These are phyloP conservation scores for Hemicentrotus pulcherrimus DNA, from an alignment of 35 echinoderm and acorn worm genomes.

Conservation along the genomic window DNA sequence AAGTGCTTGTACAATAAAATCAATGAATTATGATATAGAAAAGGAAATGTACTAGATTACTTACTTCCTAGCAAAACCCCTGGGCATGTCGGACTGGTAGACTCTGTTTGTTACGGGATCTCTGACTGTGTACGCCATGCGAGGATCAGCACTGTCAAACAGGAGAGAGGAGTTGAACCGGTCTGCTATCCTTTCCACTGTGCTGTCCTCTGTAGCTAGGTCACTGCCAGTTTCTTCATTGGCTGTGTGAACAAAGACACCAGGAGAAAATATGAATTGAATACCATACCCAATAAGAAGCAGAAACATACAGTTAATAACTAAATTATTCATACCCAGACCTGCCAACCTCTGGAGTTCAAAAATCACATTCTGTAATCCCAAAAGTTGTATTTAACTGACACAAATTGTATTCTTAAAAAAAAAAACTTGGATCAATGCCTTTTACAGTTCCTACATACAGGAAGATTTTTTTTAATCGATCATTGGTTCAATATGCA, in stretches of 20 bases:
- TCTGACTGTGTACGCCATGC: constrained; percentile 88
- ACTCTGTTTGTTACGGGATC: constrained; percentile 91
- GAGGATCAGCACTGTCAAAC: constrained; percentile 74
- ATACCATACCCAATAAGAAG: too few species aligned
- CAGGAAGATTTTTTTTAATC: too few species aligned
- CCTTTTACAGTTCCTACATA: too few species aligned
- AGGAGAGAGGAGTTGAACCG: constrained; percentile 81
- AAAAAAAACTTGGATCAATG: too few species aligned
- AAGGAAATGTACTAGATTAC: not conserved
- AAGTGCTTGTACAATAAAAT: too few species aligned
- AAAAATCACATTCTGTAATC: too few species aligned
- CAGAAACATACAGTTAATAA: too few species aligned
- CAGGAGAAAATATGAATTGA: not conserved
- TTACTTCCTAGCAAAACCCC: constrained; percentile 97
- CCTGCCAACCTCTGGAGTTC: too few species aligned
- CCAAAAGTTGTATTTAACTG: too few species aligned
- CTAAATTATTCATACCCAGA: too few species aligned
- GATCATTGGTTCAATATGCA: too few species aligned
- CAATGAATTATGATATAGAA: not conserved
- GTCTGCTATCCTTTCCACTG: constrained; percentile 68
- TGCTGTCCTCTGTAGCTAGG: constrained; percentile 57
- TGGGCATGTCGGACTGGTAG: constrained; percentile 70
- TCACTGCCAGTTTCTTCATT: constrained; percentile 73
- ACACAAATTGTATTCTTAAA: too few species aligned
- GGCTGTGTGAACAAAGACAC: constrained; percentile 47